Percentiles rank a stretch among this genome's conserved stretches.
Conservation (phyloP, 2,888 invertebrate genomes). For the Psylliodes chrysocephalus region DNA sequence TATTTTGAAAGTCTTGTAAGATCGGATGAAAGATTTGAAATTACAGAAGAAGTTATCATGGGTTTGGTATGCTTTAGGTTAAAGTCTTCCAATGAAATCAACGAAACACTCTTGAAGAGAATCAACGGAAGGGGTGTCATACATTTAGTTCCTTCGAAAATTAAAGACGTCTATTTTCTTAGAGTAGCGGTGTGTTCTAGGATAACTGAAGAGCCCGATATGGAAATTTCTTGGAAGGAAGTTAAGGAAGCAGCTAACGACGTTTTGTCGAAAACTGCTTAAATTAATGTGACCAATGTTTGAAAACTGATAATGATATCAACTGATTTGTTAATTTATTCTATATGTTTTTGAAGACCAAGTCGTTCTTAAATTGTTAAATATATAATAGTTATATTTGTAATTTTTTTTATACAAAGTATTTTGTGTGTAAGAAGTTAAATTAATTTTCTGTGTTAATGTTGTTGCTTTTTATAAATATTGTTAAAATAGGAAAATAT, state of each 20-base stretch:
- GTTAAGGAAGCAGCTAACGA: conserved; percentile 80
- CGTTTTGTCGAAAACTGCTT: conserved; percentile 62
- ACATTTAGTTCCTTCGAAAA: conserved; percentile 91
- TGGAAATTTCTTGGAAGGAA: conserved; percentile 88
- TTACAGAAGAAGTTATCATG: conserved; percentile 89
- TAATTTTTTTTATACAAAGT: too few species aligned
- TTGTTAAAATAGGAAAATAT: too few species aligned
- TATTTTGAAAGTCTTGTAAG: conserved; percentile 84
- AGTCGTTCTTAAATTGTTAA: too few species aligned
- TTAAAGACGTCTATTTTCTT: conserved; percentile 84
- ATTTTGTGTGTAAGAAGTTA: too few species aligned
- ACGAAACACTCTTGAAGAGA: conserved; percentile 81
- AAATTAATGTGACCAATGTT: neutral
- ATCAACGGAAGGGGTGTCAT: conserved; percentile 92
- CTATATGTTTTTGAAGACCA: neutral
- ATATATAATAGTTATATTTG: too few species aligned
- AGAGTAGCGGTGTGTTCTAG: conserved; percentile 92
- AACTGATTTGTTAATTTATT: conserved; percentile 2
- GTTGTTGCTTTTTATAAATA: too few species aligned
- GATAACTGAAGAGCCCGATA: conserved; percentile 82
- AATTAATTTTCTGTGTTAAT: too few species aligned
- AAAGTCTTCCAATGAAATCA: conserved; percentile 85
- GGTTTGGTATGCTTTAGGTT: conserved; percentile 96
- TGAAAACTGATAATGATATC: neutral
- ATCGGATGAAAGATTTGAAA: conserved; percentile 86